Base-by-base conservation (phyloP, 1,140 invertebrate genomes). In the Drosophila nasuta region DNA sequence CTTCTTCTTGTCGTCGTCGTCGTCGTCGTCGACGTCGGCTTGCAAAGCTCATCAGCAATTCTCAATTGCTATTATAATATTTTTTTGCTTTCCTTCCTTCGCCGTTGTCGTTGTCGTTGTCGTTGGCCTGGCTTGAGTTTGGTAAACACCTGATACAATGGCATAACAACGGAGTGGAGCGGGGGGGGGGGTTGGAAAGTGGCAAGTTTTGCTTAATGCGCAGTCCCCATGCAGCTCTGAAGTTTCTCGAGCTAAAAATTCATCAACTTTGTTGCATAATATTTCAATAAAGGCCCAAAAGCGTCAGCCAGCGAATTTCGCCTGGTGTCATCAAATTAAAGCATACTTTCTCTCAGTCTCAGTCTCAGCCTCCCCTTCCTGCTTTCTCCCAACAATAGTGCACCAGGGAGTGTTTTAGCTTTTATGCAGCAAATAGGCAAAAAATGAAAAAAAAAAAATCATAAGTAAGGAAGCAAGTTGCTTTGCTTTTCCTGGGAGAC, bases 61-160 rank as follows among this genome's bases (percentile, higher is more conserved):
- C 88, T 91, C 88, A 88, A 91, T 91, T 91, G 88, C 88, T 83
- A 91, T 91, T 91, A 91, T 91, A 88, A 91, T 91, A 88, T 89
- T 87, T 88, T 25, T 86, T 83, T 88, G 62, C 62, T 68, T 79
- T 73, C 30, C 49, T 35, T 10, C 41, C 49, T 35, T 10, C 41
- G n/a, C 3, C 41, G 41, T 41, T 56, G n/a, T 17, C 45, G n/a
- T 5, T 67, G 71, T 57, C 43, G 58, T 69, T 51, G 70, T 54
- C 28, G 41, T 38, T 60, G 45, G 54, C 35, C 65, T 25, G 35
- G 48, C 45, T 74, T 65, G 51, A 38, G 48, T 52, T 68, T 71
- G 85, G 81, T 79, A 89, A 89, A 89, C 85, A 88, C 81, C 85
- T 89, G 85, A 88, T 85, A 89, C 81, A 89, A 88, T 85, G 83